Evolutionary conservation across 1,140 invertebrate genomes (phyloP).

Genomic region (Drepana arcuata): DNA sequence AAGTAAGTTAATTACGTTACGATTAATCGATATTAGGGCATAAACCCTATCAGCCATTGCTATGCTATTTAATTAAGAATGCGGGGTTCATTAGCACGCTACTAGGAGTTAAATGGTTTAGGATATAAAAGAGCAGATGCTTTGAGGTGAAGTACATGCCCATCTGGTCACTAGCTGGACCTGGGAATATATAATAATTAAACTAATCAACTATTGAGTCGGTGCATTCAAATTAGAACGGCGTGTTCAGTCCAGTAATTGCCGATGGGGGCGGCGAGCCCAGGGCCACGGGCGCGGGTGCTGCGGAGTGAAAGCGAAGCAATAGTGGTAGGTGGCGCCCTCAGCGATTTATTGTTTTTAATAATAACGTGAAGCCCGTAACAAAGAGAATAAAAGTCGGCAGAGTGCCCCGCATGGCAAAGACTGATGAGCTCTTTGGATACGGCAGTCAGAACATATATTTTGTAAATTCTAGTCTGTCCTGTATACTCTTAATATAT

Average conservation of each 20-base stretch:
- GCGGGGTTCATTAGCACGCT: too few relatives aligned
- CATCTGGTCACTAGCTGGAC: too few relatives aligned
- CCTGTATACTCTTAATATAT: constrained; percentile 4
- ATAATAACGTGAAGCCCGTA: constrained; percentile 67
- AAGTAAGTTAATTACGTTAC: too few relatives aligned
- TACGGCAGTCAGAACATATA: constrained; percentile 15
- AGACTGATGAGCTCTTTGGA: constrained; percentile 11
- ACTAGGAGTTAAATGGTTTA: too few relatives aligned
- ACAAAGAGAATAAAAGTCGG: constrained; percentile 66
- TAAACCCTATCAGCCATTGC: too few relatives aligned
- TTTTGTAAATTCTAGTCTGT: neutral
- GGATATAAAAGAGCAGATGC: too few relatives aligned
- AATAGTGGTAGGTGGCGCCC: constrained; percentile 63
- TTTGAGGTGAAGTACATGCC: too few relatives aligned
- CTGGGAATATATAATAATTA: too few relatives aligned
- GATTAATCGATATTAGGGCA: too few relatives aligned
- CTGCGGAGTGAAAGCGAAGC: constrained; percentile 56
- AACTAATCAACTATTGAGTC: constrained; percentile 20
- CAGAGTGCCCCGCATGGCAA: constrained; percentile 26
- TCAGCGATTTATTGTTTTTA: constrained; percentile 70
- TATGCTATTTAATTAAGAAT: too few relatives aligned
- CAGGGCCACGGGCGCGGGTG: constrained; percentile 15
- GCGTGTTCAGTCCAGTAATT: constrained; percentile 30
- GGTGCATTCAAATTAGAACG: constrained; percentile 26
- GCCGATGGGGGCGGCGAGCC: constrained; percentile 9